Conservation (phyloP, 1,140 invertebrate species). For the Penaeus vannamei region DNA sequence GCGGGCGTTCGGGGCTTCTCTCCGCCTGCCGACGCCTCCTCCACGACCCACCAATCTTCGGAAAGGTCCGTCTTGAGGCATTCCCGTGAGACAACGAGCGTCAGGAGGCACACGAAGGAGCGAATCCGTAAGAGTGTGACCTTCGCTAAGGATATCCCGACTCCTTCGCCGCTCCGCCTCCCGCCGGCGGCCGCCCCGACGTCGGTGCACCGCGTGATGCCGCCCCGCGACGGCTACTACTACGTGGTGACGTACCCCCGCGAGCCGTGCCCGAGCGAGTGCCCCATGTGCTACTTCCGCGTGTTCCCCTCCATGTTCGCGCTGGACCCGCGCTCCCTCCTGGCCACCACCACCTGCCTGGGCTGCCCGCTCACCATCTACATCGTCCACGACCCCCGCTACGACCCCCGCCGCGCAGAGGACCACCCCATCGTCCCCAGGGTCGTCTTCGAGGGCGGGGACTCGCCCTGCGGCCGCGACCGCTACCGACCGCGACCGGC, state of each 20-base stretch:
- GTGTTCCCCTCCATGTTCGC: slow-evolving; percentile 38
- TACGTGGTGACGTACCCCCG: slow-evolving; percentile 46
- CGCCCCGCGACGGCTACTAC: slow-evolving; percentile 37
- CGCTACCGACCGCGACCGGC: background rate
- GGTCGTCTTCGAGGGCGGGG: slow-evolving; percentile 21
- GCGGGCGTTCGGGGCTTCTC: too few species aligned
- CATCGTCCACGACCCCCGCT: slow-evolving; percentile 15
- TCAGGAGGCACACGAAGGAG: too few species aligned
- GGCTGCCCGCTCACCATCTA: slow-evolving; percentile 43
- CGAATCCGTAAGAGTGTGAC: too few species aligned
- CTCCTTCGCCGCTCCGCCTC: too few species aligned
- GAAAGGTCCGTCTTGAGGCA: too few species aligned
- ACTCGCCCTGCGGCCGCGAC: background rate
- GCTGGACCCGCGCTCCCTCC: slow-evolving; percentile 13
- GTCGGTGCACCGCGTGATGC: background rate
- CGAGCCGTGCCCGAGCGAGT: slow-evolving; percentile 7
- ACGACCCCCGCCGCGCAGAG: background rate
- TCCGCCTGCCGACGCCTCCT: too few species aligned
- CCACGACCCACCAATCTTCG: too few species aligned
- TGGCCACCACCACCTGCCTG: slow-evolving; percentile 29
- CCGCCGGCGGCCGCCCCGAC: too few species aligned
- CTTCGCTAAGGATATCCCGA: too few species aligned
- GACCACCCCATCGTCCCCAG: background rate
- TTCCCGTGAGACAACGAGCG: too few species aligned
- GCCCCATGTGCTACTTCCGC: slow-evolving; percentile 44